phyloP scores from a whole-genome alignment of 2,113 vertebrate species.

The Neodon shergylaensis region DNA sequence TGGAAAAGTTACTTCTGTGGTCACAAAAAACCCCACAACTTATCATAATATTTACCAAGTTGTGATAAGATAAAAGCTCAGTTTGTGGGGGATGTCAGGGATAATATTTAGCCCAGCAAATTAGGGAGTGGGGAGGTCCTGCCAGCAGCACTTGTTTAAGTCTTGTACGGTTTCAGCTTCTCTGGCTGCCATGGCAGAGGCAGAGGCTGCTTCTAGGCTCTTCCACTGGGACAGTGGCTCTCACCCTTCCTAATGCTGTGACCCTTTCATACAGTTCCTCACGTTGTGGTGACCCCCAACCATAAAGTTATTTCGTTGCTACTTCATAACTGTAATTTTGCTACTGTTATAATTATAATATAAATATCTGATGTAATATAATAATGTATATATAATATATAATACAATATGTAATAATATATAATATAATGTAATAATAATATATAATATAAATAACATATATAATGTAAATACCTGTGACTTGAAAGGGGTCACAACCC shows the following conservation, averaged over 20 bases:
- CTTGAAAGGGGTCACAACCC: neutral
- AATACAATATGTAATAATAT: too few relatives aligned
- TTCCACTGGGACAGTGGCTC: neutral
- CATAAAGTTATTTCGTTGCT: neutral
- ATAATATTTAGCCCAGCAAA: conserved; percentile 34
- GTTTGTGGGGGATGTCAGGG: conserved; percentile 4
- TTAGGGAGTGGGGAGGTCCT: neutral
- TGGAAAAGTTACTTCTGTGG: conserved; percentile 60
- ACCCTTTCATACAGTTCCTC: neutral
- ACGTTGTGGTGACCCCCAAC: neutral
- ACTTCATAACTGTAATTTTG: neutral
- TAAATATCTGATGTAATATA: neutral
- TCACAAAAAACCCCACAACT: conserved; percentile 44
- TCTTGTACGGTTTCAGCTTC: neutral
- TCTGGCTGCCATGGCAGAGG: neutral
- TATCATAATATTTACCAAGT: conserved; percentile 73
- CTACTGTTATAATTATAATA: neutral
- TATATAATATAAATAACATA: too few relatives aligned
- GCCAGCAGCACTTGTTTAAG: conserved; percentile 3
- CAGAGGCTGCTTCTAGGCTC: neutral
- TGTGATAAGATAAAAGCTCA: conserved; percentile 64
- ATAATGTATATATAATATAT: too few relatives aligned
- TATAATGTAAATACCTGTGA: neutral
- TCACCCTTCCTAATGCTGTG: neutral
- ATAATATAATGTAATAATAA: too few relatives aligned